Base-by-base conservation (phyloP, 2,888 invertebrate species). In the Synergus itoensis region DNA sequence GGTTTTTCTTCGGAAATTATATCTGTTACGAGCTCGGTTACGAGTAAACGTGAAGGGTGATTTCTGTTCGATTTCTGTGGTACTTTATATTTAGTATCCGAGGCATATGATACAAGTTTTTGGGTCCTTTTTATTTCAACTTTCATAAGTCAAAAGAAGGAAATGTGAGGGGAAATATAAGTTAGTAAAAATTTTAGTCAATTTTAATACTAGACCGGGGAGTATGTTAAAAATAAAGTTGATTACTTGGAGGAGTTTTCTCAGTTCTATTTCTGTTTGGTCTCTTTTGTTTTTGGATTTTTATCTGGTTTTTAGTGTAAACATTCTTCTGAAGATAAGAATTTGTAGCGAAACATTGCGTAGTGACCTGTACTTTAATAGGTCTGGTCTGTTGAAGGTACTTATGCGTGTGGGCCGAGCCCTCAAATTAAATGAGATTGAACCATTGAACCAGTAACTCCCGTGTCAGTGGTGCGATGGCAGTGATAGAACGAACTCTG, bases 361-460 rank as follows among this genome's bases (percentile, higher is more conserved):
- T 62, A 62, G 62, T 5, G 62, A 62, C 62, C 62, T 62, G 65
- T 41, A 67, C 18, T 45, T 36, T 21, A 45, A 67, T 67, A 73
- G 69, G 28, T 48, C 48, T 73, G 16, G 16, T 36, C 73, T 16
- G 73, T 73, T 36, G 53, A 53, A 73, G 53, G 73, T 73, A 73
- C 73, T 48, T 73, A 73, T 28, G 77, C 48, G 83, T 69, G 83
- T 81, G 80, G 83, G 83, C 79, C 77, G 83, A 80, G 79, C 76
- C 73, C 73, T 73, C 53, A 36, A 73, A 73, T 73, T 53, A 73
- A 48, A 73, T 73, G n/a, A 73, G 53, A 62, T 82, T 76, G 76
- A 82, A 78, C 78, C 75, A 77, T 80, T 60, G 81, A 80, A 78
- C 78, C 77, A 83, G 81, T 83, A 79, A 79, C 67, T 79, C 78